phyloP scores from a whole-genome alignment of 2,797 vertebrate species.

The Pelochelys cantorii region DNA sequence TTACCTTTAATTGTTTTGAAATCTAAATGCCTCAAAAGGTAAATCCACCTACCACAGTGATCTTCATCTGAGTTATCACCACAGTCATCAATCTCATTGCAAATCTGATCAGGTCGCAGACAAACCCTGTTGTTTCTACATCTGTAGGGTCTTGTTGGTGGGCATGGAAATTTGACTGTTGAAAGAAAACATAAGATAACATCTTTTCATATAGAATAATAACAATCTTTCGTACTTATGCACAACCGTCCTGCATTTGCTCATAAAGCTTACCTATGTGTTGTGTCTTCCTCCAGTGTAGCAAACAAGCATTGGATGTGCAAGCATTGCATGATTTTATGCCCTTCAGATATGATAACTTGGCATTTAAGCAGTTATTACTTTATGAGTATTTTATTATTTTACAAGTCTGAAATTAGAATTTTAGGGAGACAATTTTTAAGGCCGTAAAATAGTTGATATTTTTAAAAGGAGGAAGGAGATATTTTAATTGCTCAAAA shows the following conservation, averaged over 20 bases:
- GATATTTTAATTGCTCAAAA: background rate
- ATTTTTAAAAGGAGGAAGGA: background rate
- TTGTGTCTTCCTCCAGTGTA: background rate
- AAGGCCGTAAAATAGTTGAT: background rate
- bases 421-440: background rate
- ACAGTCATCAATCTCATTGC: conserved; percentile 94
- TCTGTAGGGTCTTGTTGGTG: conserved; percentile 90
- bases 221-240: background rate
- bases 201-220: background rate
- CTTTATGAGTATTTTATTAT: background rate
- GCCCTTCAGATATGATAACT: background rate
- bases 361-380: background rate
- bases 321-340: background rate
- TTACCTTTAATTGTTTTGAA: conserved; percentile 49
- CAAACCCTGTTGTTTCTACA: conserved; percentile 96
- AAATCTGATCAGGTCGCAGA: conserved; percentile 89
- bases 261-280: background rate
- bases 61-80: conserved; percentile 97
- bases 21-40: conserved; percentile 14
- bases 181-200: conserved; percentile 23
- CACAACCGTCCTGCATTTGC: background rate
- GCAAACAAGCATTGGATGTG: background rate
- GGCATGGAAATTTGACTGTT: conserved; percentile 92
- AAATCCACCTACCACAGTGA: conserved; percentile 86
- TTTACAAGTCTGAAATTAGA: background rate